Conservation (phyloP, 2,113 vertebrate genomes). For the Asarcornis scutulata region DNA sequence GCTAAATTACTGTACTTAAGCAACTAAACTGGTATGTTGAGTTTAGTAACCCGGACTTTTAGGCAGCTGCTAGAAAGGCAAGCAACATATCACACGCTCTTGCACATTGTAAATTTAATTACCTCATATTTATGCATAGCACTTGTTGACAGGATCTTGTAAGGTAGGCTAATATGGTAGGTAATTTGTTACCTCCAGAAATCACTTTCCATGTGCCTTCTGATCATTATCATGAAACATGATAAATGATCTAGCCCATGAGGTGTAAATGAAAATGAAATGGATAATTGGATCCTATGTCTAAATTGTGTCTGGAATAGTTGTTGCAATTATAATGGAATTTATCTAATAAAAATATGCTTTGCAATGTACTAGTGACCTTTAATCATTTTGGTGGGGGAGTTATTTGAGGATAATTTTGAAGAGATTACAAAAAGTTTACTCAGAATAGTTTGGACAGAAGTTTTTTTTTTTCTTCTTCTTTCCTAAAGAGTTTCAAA, state of each 20-base stretch:
- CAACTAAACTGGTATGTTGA: conserved; percentile 65
- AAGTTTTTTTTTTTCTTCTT: background rate
- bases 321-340: conserved; percentile 74
- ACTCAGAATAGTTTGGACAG: background rate
- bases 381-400: conserved; percentile 62
- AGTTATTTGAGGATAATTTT: conserved; percentile 41
- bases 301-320: conserved; percentile 76
- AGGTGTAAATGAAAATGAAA: conserved; percentile 83
- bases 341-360: conserved; percentile 69
- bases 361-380: conserved; percentile 65
- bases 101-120: conserved; percentile 81
- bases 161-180: conserved; percentile 77
- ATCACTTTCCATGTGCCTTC: conserved; percentile 78
- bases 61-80: conserved; percentile 71
- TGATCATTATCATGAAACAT: conserved; percentile 81
- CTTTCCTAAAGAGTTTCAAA: conserved; percentile 15
- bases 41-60: conserved; percentile 67
- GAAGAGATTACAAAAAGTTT: conserved; percentile 30
- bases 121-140: conserved; percentile 78
- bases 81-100: conserved; percentile 68
- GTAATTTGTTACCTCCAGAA: conserved; percentile 83
- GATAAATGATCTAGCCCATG: conserved; percentile 80
- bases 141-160: conserved; percentile 79
- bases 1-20: conserved; percentile 56
- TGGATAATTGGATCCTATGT: conserved; percentile 82